Percentiles rank a stretch among this genome's conserved stretches.
Evolutionary conservation across 2,797 vertebrate species (phyloP).

Genomic region (Harpagifer antarcticus): DNA sequence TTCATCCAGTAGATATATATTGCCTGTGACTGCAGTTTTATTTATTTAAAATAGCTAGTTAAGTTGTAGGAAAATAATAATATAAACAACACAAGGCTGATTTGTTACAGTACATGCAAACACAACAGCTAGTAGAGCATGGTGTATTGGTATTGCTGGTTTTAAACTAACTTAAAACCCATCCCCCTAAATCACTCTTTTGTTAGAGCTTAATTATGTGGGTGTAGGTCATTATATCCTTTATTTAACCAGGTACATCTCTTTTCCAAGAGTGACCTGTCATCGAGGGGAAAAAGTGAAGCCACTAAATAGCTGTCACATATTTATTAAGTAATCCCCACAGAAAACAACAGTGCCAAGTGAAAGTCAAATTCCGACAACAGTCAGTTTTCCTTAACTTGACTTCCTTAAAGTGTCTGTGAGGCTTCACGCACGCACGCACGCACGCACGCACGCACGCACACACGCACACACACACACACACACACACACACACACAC

Average conservation of each 20-base stretch:
- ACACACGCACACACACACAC: too few relatives aligned
- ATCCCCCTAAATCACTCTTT: neutral
- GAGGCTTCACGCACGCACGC: too few relatives aligned
- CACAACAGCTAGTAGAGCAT: neutral
- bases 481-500: too few relatives aligned
- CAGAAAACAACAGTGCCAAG: neutral
- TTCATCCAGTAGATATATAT: too few relatives aligned
- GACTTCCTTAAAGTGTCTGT: slow-evolving; percentile 32
- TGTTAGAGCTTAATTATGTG: neutral
- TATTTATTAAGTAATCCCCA: neutral
- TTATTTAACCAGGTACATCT: too few relatives aligned
- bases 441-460: too few relatives aligned
- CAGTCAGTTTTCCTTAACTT: slow-evolving; percentile 68
- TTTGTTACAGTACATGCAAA: neutral
- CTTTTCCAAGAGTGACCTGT: too few relatives aligned
- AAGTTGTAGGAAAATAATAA: neutral
- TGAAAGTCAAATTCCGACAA: slow-evolving; percentile 17
- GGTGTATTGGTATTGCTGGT: neutral
- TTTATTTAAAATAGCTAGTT: too few relatives aligned
- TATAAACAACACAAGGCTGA: neutral
- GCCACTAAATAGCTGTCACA: neutral
- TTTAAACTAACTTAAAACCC: neutral
- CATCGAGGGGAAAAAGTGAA: neutral
- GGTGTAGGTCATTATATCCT: too few relatives aligned
- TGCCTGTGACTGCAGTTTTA: too few relatives aligned